Evolutionary conservation across 2,113 vertebrate species (phyloP).

Genomic region (Spea bombifrons): DNA sequence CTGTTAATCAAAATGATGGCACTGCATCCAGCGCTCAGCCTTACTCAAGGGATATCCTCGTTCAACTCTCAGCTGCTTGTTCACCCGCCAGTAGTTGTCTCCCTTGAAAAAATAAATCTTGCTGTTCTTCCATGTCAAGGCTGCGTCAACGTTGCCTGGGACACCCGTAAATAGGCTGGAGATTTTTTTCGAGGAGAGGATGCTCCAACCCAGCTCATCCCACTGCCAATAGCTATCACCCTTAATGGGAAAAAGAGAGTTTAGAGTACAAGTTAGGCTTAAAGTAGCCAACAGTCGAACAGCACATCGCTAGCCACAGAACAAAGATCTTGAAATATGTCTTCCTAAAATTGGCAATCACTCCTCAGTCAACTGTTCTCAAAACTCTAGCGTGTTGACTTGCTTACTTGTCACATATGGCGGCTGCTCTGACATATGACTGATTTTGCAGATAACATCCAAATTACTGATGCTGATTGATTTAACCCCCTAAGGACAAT

Average conservation of each 20-base stretch:
- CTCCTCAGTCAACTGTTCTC: no score
- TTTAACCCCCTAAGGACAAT: no score
- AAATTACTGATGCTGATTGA: no score
- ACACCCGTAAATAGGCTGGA: constrained; percentile 70
- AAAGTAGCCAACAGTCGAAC: no score
- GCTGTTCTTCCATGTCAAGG: constrained; percentile 77
- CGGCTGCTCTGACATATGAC: no score
- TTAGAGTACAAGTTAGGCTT: no score
- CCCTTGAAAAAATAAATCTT: constrained; percentile 81
- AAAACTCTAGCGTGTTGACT: no score
- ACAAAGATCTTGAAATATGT: no score
- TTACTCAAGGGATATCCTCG: constrained; percentile 75
- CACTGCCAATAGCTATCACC: constrained; percentile 75
- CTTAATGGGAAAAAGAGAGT: constrained; percentile 42
- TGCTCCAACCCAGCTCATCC: constrained; percentile 71
- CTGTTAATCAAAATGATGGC: constrained; percentile 50
- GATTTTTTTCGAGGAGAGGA: constrained; percentile 69
- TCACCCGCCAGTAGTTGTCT: constrained; percentile 77
- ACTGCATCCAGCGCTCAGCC: constrained; percentile 76
- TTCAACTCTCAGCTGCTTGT: constrained; percentile 66
- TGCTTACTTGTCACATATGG: no score
- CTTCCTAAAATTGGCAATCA: no score
- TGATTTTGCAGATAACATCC: no score
- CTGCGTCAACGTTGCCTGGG: constrained; percentile 68
- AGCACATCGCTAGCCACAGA: no score